Evolutionary conservation across 2,888 invertebrate genomes (phyloP), one percentile per base, ranked within the genome.

Genomic region (Lochmaea crataegi): DNA sequence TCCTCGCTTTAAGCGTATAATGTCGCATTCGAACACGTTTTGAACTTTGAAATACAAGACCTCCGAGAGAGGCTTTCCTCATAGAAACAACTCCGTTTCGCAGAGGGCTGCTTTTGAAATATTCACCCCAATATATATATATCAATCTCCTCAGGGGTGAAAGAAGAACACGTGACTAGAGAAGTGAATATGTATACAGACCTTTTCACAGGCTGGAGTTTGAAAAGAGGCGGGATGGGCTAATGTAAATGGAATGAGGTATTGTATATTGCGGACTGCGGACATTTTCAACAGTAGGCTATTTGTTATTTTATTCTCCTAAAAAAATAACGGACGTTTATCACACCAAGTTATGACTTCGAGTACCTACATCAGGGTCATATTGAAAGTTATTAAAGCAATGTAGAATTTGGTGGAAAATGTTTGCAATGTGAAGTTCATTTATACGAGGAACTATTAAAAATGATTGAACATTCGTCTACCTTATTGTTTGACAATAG

Each of bases 71-170:
- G 11, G 16, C 16, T 16, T 53, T 18, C 7, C 7, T 53, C 9
- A 53, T 1, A n/a, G 7, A n/a, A 16, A 18, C 51, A 16, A 14
- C 16, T 2, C 7, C n/a, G n/a, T n/a, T 48, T 12, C 6, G 9
- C 51, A 53, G 16, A 53, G 0, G 16, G 16, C 2, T 12, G 12
- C n/a, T 48, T 48, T 5, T 48, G 16, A 18, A 18, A 53, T 53
- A 53, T 53, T 18, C 51, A 16, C 51, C 51, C 51, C 51, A 53
- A 53, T 16, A 16, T 16, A 53, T 16, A 53, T 53, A 53, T 53
- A 18, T 53, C 18, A 53, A 53, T 53, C 51, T 32, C 32, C 11
- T 22, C 6, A 3, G 57, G 11, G 58, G 26, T 32, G 26, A 4
- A 22, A 12, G 6, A 26, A 32, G 58, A 26, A 32, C 26, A 14